Conservation (phyloP, 2,888 invertebrate genomes). For the Parnassius apollo region DNA sequence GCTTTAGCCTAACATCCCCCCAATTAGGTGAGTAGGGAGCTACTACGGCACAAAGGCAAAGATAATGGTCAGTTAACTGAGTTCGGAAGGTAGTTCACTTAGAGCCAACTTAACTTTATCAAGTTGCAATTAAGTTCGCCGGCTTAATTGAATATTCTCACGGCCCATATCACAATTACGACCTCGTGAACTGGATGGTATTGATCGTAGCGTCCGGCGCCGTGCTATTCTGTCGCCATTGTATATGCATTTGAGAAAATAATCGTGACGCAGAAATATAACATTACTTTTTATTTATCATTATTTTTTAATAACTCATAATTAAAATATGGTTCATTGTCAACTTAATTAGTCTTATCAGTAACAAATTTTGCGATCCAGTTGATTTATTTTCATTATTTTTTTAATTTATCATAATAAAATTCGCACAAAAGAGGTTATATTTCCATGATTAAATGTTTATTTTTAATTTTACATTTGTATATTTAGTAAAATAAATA, state of each 20-base stretch:
- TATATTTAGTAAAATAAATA: no score
- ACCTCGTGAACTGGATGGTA: slow-evolving; percentile 69
- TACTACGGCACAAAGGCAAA: slow-evolving; percentile 75
- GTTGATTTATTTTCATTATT: no score
- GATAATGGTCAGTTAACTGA: slow-evolving; percentile 81
- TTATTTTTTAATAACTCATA: no score
- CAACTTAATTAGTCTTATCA: no score
- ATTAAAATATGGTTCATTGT: no score
- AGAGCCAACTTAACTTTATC: slow-evolving; percentile 74
- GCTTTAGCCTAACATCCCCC: slow-evolving; percentile 50
- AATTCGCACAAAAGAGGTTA: no score
- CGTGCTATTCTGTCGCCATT: background rate
- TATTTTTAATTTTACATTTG: no score
- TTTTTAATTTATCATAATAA: no score
- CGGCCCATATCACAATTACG: slow-evolving; percentile 72
- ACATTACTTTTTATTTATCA: no score
- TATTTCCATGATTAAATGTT: no score
- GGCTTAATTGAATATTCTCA: slow-evolving; percentile 77
- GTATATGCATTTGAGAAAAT: background rate
- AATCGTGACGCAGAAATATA: background rate
- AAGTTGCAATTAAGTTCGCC: slow-evolving; percentile 77
- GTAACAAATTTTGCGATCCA: no score
- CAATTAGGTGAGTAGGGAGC: slow-evolving; percentile 71
- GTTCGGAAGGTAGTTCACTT: slow-evolving; percentile 80
- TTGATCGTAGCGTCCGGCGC: slow-evolving; percentile 47